These are phyloP conservation scores for Drepana arcuata DNA, from an alignment of 1,140 invertebrate species.

Conservation along the genomic window DNA sequence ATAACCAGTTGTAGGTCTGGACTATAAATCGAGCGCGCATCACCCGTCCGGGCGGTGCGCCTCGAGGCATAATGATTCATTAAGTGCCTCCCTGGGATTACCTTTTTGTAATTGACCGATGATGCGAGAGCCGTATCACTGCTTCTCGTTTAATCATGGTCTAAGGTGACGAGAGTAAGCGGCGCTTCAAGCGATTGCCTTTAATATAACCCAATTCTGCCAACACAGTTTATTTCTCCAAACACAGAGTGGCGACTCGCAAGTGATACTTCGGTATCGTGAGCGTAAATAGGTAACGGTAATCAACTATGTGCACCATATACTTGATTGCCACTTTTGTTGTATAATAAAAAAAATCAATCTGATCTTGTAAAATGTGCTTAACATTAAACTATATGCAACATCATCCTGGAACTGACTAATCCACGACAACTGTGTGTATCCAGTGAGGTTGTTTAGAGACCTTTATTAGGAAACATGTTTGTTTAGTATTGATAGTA, in stretches of 20 bases:
- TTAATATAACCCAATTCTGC: neutral
- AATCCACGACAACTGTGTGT: too few species aligned
- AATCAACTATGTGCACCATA: too few species aligned
- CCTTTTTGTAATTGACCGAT: constrained; percentile 66
- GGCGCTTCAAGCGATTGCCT: neutral
- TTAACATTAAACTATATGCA: neutral
- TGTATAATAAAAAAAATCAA: neutral
- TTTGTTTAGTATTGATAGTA: neutral
- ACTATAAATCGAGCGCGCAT: constrained; percentile 48
- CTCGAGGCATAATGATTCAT: constrained; percentile 62
- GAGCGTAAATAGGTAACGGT: too few species aligned
- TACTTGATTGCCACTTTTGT: too few species aligned
- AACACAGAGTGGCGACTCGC: neutral
- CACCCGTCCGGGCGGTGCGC: constrained; percentile 36
- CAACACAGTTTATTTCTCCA: neutral
- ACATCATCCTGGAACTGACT: neutral
- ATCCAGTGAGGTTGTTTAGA: too few species aligned
- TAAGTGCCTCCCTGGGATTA: constrained; percentile 65
- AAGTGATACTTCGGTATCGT: too few species aligned
- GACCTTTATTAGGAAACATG: too few species aligned
- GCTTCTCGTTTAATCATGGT: constrained; percentile 33
- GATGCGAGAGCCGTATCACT: constrained; percentile 53
- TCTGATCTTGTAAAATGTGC: neutral
- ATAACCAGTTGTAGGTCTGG: constrained; percentile 13
- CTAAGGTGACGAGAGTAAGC: constrained; percentile 5